phyloP scores from a whole-genome alignment of 2,113 vertebrate genomes.

The Hymenochirus boettgeri region DNA sequence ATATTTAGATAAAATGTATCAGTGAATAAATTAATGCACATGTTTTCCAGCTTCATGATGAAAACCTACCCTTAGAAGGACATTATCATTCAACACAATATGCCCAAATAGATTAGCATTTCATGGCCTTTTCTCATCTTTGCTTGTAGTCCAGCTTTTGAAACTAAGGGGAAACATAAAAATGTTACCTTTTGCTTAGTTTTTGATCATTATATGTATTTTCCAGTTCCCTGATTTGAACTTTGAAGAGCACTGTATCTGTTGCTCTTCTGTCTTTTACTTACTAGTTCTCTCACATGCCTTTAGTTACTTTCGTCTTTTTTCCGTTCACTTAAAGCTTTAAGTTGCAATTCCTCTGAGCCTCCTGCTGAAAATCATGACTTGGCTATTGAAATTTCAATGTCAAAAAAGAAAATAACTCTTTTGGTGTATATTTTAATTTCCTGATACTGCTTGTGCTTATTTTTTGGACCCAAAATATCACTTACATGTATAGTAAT shows the following conservation, averaged over 20 bases:
- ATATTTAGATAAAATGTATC: too few relatives aligned
- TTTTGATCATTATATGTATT: conserved; percentile 47
- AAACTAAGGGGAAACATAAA: conserved; percentile 52
- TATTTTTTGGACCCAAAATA: too few relatives aligned
- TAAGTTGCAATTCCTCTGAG: conserved; percentile 55
- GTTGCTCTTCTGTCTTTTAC: conserved; percentile 39
- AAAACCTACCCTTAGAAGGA: too few relatives aligned
- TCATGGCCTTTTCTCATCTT: conserved; percentile 42
- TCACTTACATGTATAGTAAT: too few relatives aligned
- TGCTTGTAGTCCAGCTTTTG: conserved; percentile 49
- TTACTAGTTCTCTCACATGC: conserved; percentile 43
- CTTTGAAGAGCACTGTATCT: conserved; percentile 48
- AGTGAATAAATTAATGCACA: too few relatives aligned
- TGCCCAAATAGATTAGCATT: conserved; percentile 41
- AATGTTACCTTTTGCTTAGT: conserved; percentile 54
- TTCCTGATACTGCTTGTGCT: too few relatives aligned
- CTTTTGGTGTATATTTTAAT: conserved; percentile 3
- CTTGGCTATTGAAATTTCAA: conserved; percentile 52
- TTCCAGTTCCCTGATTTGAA: conserved; percentile 16
- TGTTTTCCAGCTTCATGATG: too few relatives aligned
- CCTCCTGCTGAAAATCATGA: conserved; percentile 45
- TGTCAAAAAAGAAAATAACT: conserved; percentile 50
- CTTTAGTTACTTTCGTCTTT: conserved; percentile 46
- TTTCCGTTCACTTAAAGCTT: conserved; percentile 43
- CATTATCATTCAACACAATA: conserved; percentile 48